Conservation (phyloP, 30 jellyfish, hydroid and myxozoan species). For the Aurelia sp. region DNA sequence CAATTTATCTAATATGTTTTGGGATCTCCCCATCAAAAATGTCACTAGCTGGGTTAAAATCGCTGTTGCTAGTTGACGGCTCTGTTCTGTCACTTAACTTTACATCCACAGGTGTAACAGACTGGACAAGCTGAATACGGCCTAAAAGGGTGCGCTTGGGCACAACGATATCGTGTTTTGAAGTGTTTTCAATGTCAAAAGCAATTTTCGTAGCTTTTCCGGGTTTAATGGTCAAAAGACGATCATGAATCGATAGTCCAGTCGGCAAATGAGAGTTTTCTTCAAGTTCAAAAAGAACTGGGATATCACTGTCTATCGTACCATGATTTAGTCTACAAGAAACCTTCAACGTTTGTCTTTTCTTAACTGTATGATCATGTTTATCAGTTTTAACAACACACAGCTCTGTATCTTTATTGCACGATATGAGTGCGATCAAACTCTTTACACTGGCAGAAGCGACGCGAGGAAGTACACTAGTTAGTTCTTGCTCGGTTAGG, state of each 20-base stretch:
- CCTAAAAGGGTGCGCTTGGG: slow-evolving; percentile 6
- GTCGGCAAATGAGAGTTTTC: not conserved
- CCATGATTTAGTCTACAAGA: slow-evolving; percentile 31
- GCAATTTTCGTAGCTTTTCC: slow-evolving; percentile 2
- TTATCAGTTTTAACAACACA: slow-evolving; percentile 20
- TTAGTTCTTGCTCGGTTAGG: slow-evolving; percentile 13
- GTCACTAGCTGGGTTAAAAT: not conserved
- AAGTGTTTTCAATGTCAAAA: slow-evolving; percentile 9
- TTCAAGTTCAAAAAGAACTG: slow-evolving; percentile 16
- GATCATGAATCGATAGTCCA: not conserved
- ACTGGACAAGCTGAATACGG: slow-evolving; percentile 16
- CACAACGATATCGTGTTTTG: slow-evolving; percentile 26
- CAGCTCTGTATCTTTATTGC: slow-evolving; percentile 1
- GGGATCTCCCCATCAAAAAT: not conserved
- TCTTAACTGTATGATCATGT: slow-evolving; percentile 1
- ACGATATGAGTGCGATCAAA: slow-evolving; percentile 2
- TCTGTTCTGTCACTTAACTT: slow-evolving; percentile 1
- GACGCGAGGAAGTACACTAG: slow-evolving; percentile 14
- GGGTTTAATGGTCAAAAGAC: not conserved
- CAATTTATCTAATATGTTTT: slow-evolving; percentile 4
- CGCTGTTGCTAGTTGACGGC: not conserved
- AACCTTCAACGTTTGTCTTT: slow-evolving; percentile 1
- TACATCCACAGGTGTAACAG: slow-evolving; percentile 31
- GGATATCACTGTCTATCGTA: slow-evolving; percentile 9
- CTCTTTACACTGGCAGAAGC: slow-evolving; percentile 14